phyloP scores from a whole-genome alignment of 2,113 vertebrate species.

The Erpornis zantholeuca region DNA sequence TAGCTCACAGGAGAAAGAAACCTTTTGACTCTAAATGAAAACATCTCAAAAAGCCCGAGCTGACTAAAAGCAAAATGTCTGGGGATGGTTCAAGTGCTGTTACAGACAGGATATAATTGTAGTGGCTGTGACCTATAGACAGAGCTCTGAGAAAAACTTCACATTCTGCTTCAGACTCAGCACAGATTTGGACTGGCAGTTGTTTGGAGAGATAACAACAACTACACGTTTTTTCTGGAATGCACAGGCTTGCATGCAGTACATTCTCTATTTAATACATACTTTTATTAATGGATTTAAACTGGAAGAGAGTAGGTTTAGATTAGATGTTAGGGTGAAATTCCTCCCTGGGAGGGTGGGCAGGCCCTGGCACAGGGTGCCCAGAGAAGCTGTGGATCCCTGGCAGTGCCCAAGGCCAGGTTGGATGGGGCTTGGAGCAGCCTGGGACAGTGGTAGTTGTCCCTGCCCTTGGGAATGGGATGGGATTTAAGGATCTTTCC shows the following conservation, averaged over 20 bases:
- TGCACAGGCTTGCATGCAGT: neutral
- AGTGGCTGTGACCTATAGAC: neutral
- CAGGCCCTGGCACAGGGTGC: neutral
- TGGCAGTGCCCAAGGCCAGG: neutral
- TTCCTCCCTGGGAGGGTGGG: neutral
- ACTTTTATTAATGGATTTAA: neutral
- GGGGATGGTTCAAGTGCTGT: neutral
- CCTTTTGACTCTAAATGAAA: neutral
- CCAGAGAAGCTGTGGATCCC: neutral
- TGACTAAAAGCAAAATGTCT: neutral
- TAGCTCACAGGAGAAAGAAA: neutral
- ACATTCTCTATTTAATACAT: neutral
- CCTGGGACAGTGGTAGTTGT: neutral
- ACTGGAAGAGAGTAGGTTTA: neutral
- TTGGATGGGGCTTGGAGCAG: accelerated
- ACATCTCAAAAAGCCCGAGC: neutral
- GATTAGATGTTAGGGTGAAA: neutral
- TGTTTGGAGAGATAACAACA: conserved; percentile 31
- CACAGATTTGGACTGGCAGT: conserved; percentile 24
- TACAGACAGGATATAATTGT: neutral
- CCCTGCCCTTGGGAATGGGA: neutral
- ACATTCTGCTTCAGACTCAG: conserved; percentile 1
- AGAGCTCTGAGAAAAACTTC: neutral
- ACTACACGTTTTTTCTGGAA: conserved; percentile 33
- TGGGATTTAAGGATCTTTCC: neutral